Percentiles rank a stretch among this genome's conserved stretches.
These are phyloP conservation scores for Henricia sp. DNA, from an alignment of 53 echinoderm and acorn worm genomes.

Conservation along the genomic window DNA sequence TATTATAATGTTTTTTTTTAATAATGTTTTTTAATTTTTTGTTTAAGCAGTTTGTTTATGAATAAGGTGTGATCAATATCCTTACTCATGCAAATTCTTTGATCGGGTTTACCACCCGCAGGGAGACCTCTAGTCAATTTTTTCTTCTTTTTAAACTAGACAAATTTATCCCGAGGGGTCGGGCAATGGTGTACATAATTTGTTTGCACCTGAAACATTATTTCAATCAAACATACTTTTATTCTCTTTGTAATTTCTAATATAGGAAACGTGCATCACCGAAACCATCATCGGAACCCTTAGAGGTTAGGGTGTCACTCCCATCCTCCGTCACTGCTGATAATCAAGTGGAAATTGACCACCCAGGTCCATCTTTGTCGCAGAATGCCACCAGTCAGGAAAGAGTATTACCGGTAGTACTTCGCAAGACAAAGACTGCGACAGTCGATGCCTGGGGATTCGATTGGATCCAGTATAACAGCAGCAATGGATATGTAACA, in stretches of 20 bases:
- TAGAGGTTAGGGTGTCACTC: not conserved
- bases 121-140: slow-evolving; percentile 18
- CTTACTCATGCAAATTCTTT: not conserved
- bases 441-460: slow-evolving; percentile 31
- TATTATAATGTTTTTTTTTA: too few species aligned
- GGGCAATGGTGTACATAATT: too few species aligned
- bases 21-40: not conserved
- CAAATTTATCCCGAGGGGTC: too few species aligned
- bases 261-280: slow-evolving; percentile 28
- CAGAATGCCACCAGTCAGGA: slow-evolving; percentile 16
- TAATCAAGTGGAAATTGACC: not conserved
- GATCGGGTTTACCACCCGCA: not conserved
- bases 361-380: not conserved
- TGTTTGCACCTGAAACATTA: too few species aligned
- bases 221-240: not conserved
- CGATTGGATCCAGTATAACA: slow-evolving; percentile 49
- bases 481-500: slow-evolving; percentile 20
- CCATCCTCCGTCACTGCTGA: slow-evolving; percentile 10
- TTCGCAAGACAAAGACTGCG: slow-evolving; percentile 18
- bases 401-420: not conserved
- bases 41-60: slow-evolving; percentile 17
- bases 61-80: slow-evolving; percentile 24
- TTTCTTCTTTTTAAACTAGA: not conserved
- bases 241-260: not conserved
- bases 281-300: slow-evolving; percentile 5